Conservation (phyloP, 2,888 invertebrate genomes). For the Sericinus montela region DNA sequence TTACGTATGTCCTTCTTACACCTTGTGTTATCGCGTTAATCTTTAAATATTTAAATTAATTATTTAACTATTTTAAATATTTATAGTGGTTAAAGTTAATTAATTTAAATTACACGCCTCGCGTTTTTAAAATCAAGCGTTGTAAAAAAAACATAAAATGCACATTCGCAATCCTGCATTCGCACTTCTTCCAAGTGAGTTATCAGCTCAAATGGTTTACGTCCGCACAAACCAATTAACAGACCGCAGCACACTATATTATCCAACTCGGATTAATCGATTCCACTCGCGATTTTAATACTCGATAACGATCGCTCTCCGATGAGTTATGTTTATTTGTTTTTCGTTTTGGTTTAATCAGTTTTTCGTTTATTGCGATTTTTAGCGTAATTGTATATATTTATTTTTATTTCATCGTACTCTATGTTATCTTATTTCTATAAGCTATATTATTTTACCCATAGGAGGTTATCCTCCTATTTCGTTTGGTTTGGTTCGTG, state of each 20-base stretch:
- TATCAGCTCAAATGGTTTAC: conserved; percentile 54
- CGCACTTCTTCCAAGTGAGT: conserved; percentile 44
- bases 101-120: no score
- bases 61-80: no score
- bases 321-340: conserved; percentile 67
- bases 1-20: no score
- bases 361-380: not conserved
- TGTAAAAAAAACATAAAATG: not conserved
- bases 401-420: not conserved
- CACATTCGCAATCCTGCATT: conserved; percentile 6
- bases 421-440: no score
- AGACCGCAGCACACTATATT: conserved; percentile 52
- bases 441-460: no score
- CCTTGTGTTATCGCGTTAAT: no score
- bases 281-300: conserved; percentile 64
- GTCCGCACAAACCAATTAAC: conserved; percentile 69
- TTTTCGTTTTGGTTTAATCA: conserved; percentile 35
- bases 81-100: no score
- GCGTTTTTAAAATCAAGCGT: not conserved
- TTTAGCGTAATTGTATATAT: not conserved
- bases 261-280: conserved; percentile 67
- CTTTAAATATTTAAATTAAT: no score
- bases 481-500: no score
- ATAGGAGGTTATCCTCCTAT: no score
- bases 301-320: conserved; percentile 61